A percentile compares a stretch with the other conserved stretches of the same genome.
Conservation (phyloP, 2,113 vertebrate genomes). For the Furnarius figulus region DNA sequence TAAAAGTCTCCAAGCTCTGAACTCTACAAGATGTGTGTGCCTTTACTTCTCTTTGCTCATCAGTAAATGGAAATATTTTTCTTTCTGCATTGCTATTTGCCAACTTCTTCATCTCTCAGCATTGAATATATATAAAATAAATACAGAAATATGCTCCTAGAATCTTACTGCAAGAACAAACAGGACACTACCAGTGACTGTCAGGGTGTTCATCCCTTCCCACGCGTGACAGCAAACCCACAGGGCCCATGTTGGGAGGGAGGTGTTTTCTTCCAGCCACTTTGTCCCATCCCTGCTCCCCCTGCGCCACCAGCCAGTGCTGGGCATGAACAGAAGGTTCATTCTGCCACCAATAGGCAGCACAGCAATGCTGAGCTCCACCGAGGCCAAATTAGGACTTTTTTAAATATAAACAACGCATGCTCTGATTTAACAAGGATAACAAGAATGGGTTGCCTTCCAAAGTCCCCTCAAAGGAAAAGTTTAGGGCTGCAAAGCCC, state of each 20-base stretch:
- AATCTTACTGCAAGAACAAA: neutral
- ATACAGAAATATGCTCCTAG: neutral
- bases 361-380: neutral
- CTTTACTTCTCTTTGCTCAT: neutral
- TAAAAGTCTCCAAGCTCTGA: neutral
- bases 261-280: neutral
- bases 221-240: accelerated
- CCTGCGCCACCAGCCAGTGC: accelerated
- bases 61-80: neutral
- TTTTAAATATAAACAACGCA: accelerated
- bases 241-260: neutral
- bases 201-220: neutral
- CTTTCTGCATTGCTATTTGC: neutral
- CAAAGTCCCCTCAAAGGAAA: neutral
- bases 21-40: neutral
- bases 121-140: neutral
- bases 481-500: neutral
- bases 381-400: accelerated
- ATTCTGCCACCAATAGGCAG: conserved; percentile 1
- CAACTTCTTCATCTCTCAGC: neutral
- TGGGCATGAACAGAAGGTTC: neutral
- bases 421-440: neutral
- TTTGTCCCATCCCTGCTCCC: neutral
- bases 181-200: accelerated
- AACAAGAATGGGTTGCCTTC: neutral